Evolutionary conservation across 2,888 invertebrate species (phyloP).

Genomic region (Melanophora roralis): DNA sequence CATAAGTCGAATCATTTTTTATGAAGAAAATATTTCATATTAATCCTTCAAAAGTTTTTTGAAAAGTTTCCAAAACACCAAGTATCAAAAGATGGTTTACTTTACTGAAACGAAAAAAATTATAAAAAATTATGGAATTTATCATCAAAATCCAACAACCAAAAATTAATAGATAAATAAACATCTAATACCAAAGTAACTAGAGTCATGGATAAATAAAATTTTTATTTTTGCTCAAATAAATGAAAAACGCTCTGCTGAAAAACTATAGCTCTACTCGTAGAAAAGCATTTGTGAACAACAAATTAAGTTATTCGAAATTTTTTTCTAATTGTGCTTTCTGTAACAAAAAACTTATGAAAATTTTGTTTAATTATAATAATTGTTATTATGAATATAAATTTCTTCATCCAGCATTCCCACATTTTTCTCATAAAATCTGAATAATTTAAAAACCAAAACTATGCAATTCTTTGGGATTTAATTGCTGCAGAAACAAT

Average conservation of each 20-base stretch:
- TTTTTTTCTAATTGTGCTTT: not conserved
- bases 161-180: not conserved
- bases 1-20: too few relatives aligned
- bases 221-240: too few relatives aligned
- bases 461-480: slow-evolving; percentile 20
- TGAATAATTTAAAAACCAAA: not conserved
- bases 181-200: not conserved
- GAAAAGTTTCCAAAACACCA: too few relatives aligned
- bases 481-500: slow-evolving; percentile 32
- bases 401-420: not conserved
- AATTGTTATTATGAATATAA: slow-evolving; percentile 6
- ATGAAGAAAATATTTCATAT: too few relatives aligned
- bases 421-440: slow-evolving; percentile 1
- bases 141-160: not conserved
- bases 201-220: not conserved
- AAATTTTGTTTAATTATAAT: slow-evolving; percentile 4
- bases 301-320: too few relatives aligned
- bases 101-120: slow-evolving; percentile 17
- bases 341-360: not conserved
- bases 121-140: not conserved
- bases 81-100: not conserved
- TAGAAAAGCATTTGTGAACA: too few relatives aligned
- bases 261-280: too few relatives aligned
- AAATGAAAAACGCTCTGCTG: too few relatives aligned
- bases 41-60: too few relatives aligned